Conservation (phyloP, 2,113 vertebrate species). For the Melanocharis versteri region DNA sequence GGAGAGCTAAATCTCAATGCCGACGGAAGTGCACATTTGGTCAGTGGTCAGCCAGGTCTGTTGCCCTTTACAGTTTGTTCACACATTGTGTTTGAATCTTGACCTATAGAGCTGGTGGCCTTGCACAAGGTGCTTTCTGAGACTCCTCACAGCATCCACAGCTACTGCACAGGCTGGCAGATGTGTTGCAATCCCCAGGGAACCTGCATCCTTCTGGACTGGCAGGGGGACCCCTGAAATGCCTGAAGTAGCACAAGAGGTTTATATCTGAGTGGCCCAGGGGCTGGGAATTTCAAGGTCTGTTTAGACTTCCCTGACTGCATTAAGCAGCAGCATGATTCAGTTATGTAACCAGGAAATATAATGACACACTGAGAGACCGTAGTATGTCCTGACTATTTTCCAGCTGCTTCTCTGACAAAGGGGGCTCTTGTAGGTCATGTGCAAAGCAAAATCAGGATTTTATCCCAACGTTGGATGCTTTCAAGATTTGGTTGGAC, state of each 20-base stretch:
- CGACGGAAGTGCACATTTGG: accelerated
- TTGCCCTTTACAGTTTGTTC: background rate
- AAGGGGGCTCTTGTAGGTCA: background rate
- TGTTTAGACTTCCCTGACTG: background rate
- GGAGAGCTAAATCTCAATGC: background rate
- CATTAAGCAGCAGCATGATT: background rate
- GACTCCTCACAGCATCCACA: background rate
- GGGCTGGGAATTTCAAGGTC: background rate
- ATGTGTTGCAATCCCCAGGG: background rate
- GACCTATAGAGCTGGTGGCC: background rate
- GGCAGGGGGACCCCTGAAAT: background rate
- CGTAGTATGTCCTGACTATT: background rate
- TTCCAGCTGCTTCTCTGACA: background rate
- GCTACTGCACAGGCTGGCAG: background rate
- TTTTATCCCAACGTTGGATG: background rate
- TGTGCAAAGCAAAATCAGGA: background rate
- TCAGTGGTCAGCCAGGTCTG: background rate
- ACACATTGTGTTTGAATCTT: background rate
- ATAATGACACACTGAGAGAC: background rate
- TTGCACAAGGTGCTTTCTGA: background rate
- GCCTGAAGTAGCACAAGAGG: background rate
- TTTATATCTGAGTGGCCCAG: background rate
- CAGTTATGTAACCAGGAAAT: background rate
- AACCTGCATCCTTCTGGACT: background rate
- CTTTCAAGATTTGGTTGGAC: background rate